Conservation (phyloP, 2,113 vertebrate genomes). For the Pseudorectes ferrugineus region DNA sequence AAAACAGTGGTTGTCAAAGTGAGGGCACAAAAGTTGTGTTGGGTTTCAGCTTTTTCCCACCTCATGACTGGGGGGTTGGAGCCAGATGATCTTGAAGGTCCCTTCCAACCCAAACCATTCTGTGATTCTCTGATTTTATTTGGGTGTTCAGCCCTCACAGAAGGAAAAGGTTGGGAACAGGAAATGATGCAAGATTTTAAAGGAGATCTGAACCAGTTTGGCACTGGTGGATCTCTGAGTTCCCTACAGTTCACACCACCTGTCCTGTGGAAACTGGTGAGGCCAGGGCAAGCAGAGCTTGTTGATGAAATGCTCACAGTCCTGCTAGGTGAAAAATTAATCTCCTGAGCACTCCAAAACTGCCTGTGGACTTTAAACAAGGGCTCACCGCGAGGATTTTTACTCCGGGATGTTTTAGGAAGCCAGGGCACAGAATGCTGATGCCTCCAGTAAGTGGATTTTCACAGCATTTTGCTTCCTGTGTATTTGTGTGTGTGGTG, state of each 20-base stretch:
- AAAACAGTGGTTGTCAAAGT: not conserved
- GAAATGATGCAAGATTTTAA: not conserved
- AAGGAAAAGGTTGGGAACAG: not conserved
- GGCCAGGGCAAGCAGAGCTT: not conserved
- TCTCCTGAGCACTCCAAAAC: not conserved
- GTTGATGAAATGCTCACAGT: not conserved
- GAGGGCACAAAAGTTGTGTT: not conserved
- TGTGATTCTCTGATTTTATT: not conserved
- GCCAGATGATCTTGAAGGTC: not conserved
- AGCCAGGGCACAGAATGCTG: not conserved
- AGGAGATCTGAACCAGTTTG: not conserved
- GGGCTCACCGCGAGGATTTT: fast-evolving
- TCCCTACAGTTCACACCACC: not conserved
- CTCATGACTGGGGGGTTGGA: fast-evolving
- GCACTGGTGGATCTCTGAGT: not conserved
- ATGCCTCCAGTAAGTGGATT: not conserved
- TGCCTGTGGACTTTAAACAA: not conserved
- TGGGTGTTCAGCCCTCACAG: not conserved
- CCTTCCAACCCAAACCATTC: not conserved
- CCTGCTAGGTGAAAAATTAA: not conserved
- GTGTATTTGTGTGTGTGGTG: not conserved
- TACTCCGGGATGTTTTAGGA: not conserved
- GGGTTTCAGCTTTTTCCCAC: not conserved
- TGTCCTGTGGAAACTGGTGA: not conserved
- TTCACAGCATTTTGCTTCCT: not conserved